Evolutionary conservation across 2,888 invertebrate genomes (phyloP).

Genomic region (Spodoptera littoralis): DNA sequence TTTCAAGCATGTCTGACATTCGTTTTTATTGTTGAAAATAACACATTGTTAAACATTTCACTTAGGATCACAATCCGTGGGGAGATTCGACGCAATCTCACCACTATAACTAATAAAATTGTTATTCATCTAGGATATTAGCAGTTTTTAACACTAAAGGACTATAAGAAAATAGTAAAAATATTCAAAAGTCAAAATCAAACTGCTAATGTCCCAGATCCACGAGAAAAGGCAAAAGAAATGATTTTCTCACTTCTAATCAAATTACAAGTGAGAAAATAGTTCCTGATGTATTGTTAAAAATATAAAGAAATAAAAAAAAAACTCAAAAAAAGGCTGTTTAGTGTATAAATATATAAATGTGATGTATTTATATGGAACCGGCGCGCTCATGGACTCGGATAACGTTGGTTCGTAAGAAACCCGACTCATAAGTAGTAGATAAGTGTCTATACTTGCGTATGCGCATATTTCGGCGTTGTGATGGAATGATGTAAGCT

Average conservation of each 20-base stretch:
- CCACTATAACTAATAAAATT: constrained; percentile 8
- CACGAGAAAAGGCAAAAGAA: constrained; percentile 40
- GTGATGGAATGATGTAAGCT: constrained; percentile 1
- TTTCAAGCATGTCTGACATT: constrained; percentile 39
- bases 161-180: not conserved
- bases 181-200: not conserved
- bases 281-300: constrained; percentile 55
- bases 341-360: constrained; percentile 67
- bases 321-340: constrained; percentile 84
- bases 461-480: constrained; percentile 9
- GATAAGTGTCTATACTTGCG: constrained; percentile 61
- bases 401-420: constrained; percentile 59
- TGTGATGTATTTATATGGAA: constrained; percentile 80
- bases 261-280: constrained; percentile 37
- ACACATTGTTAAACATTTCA: constrained; percentile 34
- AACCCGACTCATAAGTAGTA: constrained; percentile 82
- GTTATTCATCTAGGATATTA: constrained; percentile 45
- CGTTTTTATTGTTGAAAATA: constrained; percentile 24
- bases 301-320: constrained; percentile 64
- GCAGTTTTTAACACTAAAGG: constrained; percentile 30
- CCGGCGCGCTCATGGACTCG: constrained; percentile 73
- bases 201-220: constrained; percentile 48
- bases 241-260: constrained; percentile 49
- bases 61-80: constrained; percentile 45
- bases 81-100: constrained; percentile 16